A percentile compares a stretch with the other conserved stretches of the same genome.
Evolutionary conservation across 1,140 invertebrate species (phyloP).

Genomic region (Drosophila tsacasi): DNA sequence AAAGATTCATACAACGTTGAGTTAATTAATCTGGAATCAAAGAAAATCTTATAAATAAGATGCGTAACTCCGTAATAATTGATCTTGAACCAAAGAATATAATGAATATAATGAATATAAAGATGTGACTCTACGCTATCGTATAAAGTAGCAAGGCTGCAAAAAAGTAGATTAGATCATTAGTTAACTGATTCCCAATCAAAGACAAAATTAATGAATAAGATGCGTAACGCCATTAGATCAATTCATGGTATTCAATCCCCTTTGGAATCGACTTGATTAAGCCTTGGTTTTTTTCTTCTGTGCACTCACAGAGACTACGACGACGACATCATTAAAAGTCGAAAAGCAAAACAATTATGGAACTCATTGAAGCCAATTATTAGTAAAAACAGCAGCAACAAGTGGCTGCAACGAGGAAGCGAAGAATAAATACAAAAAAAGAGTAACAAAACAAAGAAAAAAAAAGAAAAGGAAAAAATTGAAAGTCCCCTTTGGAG

Average conservation of each 20-base stretch:
- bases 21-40: too few relatives aligned
- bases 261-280: neutral
- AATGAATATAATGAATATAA: too few relatives aligned
- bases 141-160: neutral
- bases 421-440: slow-evolving; percentile 21
- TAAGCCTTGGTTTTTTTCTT: neutral
- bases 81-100: neutral
- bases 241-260: neutral
- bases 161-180: neutral
- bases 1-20: too few relatives aligned
- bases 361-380: slow-evolving; percentile 83
- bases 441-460: neutral
- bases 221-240: slow-evolving; percentile 2
- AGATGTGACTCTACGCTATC: neutral
- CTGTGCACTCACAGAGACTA: slow-evolving; percentile 8
- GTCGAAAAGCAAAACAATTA: slow-evolving; percentile 82
- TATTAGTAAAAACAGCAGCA: slow-evolving; percentile 74
- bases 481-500: slow-evolving; percentile 62
- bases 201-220: neutral
- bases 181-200: neutral
- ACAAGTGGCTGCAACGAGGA: slow-evolving; percentile 39
- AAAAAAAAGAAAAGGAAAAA: slow-evolving; percentile 36
- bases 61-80: too few relatives aligned
- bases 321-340: slow-evolving; percentile 79
- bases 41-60: too few relatives aligned